Evolutionary conservation across 2,888 invertebrate genomes (phyloP).

Genomic region (Penaeus monodon): DNA sequence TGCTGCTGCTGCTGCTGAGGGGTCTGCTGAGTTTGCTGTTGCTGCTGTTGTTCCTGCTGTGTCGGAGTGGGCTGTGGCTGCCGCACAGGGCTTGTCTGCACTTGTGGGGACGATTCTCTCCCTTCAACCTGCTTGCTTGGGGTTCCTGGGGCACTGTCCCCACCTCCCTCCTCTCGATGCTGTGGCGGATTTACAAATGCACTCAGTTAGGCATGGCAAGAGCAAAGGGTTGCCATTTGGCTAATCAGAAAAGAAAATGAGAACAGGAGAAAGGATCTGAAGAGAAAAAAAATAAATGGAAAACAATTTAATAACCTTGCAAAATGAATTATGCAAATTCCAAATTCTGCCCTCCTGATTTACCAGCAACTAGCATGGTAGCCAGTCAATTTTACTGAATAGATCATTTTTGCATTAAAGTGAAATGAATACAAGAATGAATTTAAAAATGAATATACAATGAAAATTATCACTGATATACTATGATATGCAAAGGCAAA

Average conservation of each 20-base stretch:
- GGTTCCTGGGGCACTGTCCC: constrained; percentile 57
- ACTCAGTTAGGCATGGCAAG: too few species aligned
- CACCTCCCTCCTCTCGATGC: constrained; percentile 51
- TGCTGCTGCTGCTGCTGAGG: constrained; percentile 11
- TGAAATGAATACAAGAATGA: too few species aligned
- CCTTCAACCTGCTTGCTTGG: constrained; percentile 50
- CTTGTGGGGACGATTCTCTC: constrained; percentile 40
- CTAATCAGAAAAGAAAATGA: too few species aligned
- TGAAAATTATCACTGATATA: too few species aligned
- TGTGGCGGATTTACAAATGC: neutral
- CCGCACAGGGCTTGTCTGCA: constrained; percentile 41
- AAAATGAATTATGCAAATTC: neutral
- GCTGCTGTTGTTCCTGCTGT: constrained; percentile 24
- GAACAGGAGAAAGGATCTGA: too few species aligned
- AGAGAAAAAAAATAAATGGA: neutral
- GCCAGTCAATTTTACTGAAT: neutral
- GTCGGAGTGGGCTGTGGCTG: constrained; percentile 20
- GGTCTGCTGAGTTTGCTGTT: constrained; percentile 23
- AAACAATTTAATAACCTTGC: neutral
- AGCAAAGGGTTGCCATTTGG: too few species aligned
- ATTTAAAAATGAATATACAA: too few species aligned
- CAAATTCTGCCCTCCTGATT: neutral
- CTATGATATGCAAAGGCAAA: too few species aligned
- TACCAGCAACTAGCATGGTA: neutral
- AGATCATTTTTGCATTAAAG: neutral